Conservation (phyloP, 2,888 invertebrate species). For the Sthenelais limicola region DNA sequence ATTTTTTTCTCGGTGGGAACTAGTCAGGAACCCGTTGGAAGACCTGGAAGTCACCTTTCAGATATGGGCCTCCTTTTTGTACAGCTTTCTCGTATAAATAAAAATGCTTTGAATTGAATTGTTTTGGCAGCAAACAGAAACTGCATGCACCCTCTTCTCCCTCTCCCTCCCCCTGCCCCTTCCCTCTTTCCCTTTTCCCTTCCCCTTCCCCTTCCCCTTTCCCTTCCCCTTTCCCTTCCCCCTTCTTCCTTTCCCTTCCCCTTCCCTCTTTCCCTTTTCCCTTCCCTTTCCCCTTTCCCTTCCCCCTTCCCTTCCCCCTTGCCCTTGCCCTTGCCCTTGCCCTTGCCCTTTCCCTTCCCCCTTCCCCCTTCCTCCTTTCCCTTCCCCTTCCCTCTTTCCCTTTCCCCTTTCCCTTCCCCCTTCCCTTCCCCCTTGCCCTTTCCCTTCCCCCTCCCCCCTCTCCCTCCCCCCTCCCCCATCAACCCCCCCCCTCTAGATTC, state of each 20-base stretch:
- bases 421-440: neutral
- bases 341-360: neutral
- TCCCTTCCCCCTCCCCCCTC: no score
- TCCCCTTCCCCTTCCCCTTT: neutral
- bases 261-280: neutral
- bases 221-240: neutral
- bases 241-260: conserved; percentile 5
- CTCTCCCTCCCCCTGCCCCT: neutral
- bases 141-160: no score
- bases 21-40: no score
- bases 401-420: neutral
- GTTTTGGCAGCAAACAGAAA: no score
- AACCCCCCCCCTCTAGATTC: no score
- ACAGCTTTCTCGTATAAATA: no score
- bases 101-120: no score
- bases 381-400: neutral
- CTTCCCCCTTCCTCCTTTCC: neutral
- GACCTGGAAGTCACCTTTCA: no score
- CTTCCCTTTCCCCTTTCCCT: neutral
- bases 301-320: neutral
- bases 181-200: neutral
- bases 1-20: no score
- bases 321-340: neutral
- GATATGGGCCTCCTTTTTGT: no score
- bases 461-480: no score